These are phyloP conservation scores for Rapana venosa DNA, from an alignment of 2,888 invertebrate species.

Conservation along the genomic window DNA sequence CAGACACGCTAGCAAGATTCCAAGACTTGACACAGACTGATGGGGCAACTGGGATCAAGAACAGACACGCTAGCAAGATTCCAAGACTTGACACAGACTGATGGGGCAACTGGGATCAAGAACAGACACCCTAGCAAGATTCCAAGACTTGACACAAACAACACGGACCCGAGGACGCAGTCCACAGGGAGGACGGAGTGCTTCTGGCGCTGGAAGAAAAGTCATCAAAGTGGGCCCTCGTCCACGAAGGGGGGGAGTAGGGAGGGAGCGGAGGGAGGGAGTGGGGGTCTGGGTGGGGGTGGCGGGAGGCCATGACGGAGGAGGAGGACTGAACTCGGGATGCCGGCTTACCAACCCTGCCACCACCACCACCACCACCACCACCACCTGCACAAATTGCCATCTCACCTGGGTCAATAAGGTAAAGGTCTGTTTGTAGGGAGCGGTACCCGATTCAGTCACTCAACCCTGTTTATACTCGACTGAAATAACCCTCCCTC, in stretches of 20 bases:
- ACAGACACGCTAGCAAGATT: neutral
- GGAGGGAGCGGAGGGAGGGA: neutral
- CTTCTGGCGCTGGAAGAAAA: slow-evolving; percentile 11
- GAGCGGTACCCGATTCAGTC: too few species aligned
- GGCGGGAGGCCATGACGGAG: neutral
- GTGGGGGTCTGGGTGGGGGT: neutral
- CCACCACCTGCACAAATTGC: slow-evolving; percentile 30
- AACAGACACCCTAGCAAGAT: neutral
- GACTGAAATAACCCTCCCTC: too few species aligned
- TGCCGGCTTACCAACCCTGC: neutral
- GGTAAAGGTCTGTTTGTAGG: neutral
- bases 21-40: neutral
- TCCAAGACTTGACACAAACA: neutral
- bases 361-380: slow-evolving; percentile 27
- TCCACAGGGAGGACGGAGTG: neutral
- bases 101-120: neutral
- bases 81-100: neutral
- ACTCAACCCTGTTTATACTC: too few species aligned
- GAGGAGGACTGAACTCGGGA: neutral
- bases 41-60: neutral
- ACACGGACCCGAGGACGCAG: slow-evolving; percentile 12
- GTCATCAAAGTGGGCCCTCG: neutral
- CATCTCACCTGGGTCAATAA: neutral
- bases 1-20: neutral
- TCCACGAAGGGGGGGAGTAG: neutral